A percentile compares a stretch with the other conserved stretches of the same genome.
Conservation (phyloP, 30 jellyfish, hydroid and myxozoan genomes). For the Pseudorhiza aurosa region DNA sequence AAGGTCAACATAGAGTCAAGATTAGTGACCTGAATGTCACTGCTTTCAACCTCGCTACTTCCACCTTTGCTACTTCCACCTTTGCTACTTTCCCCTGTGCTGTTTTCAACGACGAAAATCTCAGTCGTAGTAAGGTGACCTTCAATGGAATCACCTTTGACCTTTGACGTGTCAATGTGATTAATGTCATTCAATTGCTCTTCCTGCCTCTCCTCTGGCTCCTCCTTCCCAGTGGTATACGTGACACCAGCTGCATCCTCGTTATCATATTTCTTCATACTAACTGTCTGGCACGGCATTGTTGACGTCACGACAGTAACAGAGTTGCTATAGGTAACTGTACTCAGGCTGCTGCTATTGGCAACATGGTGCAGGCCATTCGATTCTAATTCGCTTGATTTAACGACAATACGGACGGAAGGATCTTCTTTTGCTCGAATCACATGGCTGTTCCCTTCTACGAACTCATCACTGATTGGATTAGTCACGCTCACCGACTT, state of each 20-base stretch:
- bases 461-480: too few relatives aligned
- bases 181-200: background rate
- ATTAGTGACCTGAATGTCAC: background rate
- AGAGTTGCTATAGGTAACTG: conserved; percentile 3
- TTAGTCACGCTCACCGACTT: too few relatives aligned
- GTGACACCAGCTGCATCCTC: background rate
- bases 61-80: background rate
- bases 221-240: background rate
- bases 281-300: background rate
- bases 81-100: background rate
- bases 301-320: background rate
- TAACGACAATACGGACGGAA: too few relatives aligned
- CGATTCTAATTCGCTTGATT: background rate
- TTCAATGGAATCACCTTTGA: background rate
- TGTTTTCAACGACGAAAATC: background rate
- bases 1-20: background rate
- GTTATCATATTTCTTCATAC: background rate
- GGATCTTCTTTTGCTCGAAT: too few relatives aligned
- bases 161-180: background rate
- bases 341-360: background rate
- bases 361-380: background rate
- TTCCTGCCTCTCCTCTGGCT: background rate
- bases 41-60: background rate
- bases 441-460: too few relatives aligned
- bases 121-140: background rate